These are phyloP conservation scores for Dicaeum eximium DNA, from an alignment of 2,113 vertebrate species.

Conservation along the genomic window DNA sequence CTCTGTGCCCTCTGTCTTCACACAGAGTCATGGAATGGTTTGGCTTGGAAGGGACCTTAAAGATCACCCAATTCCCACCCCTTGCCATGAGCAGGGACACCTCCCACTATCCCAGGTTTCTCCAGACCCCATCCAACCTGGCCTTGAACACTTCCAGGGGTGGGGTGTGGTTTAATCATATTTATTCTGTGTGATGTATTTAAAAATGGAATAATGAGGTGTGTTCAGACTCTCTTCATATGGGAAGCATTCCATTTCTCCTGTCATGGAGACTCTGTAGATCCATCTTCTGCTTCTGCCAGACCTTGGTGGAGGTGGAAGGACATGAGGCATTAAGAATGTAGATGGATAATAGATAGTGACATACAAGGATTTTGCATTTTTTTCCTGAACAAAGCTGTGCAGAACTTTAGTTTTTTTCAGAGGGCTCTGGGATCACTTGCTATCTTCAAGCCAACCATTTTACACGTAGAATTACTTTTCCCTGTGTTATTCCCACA, in stretches of 20 bases:
- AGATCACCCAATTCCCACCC: background rate
- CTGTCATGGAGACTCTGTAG: background rate
- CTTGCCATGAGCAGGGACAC: background rate
- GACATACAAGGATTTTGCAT: background rate
- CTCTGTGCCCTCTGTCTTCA: rapidly evolving
- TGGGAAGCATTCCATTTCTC: background rate
- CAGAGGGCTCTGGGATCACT: background rate
- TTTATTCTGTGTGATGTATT: background rate
- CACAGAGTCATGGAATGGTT: background rate
- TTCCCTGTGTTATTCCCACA: background rate
- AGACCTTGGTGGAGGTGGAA: background rate
- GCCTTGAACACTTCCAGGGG: background rate
- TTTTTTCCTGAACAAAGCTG: background rate
- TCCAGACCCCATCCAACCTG: rapidly evolving
- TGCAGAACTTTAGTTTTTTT: background rate
- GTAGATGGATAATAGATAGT: background rate
- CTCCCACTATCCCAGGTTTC: background rate
- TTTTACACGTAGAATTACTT: background rate
- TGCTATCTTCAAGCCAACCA: background rate
- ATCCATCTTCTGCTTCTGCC: background rate
- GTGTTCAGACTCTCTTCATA: background rate
- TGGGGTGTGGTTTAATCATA: rapidly evolving
- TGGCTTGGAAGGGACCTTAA: background rate
- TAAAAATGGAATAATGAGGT: background rate
- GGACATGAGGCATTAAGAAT: background rate